Conservation (phyloP, 2,888 invertebrate species). For the Margaritifera margaritifera region DNA sequence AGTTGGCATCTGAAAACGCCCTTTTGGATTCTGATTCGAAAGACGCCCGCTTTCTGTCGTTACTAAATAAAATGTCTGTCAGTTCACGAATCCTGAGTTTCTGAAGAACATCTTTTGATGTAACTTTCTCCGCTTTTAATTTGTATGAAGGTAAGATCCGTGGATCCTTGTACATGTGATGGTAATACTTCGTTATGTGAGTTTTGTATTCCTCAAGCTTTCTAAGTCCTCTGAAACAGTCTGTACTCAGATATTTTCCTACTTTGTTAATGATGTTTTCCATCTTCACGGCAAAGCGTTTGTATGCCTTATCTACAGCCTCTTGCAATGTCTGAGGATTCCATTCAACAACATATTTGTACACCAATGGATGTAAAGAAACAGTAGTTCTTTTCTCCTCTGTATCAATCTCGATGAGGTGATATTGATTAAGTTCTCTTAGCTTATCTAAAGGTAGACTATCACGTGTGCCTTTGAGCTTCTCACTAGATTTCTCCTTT, state of each 20-base stretch:
- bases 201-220: slow-evolving; percentile 18
- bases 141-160: slow-evolving; percentile 12
- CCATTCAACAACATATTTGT: slow-evolving; percentile 24
- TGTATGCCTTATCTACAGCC: slow-evolving; percentile 9
- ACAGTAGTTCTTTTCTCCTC: slow-evolving; percentile 4
- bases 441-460: slow-evolving; percentile 14
- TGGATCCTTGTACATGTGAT: slow-evolving; percentile 15
- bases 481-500: neutral
- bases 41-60: slow-evolving; percentile 21
- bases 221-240: slow-evolving; percentile 23
- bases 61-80: slow-evolving; percentile 24
- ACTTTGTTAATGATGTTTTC: slow-evolving; percentile 20
- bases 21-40: no score
- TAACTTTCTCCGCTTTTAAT: slow-evolving; percentile 8
- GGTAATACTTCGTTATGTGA: slow-evolving; percentile 28
- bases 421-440: slow-evolving; percentile 7
- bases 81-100: slow-evolving; percentile 32
- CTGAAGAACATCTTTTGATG: slow-evolving; percentile 12
- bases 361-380: slow-evolving; percentile 34
- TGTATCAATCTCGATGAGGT: neutral
- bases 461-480: slow-evolving; percentile 2
- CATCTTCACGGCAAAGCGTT: slow-evolving; percentile 23
- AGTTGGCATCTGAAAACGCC: no score
- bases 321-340: slow-evolving; percentile 8
- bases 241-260: slow-evolving; percentile 14